Percentiles rank a stretch among this genome's conserved stretches.
Evolutionary conservation across 2,888 invertebrate species (phyloP).

Genomic region (Anagyrus pseudococci): DNA sequence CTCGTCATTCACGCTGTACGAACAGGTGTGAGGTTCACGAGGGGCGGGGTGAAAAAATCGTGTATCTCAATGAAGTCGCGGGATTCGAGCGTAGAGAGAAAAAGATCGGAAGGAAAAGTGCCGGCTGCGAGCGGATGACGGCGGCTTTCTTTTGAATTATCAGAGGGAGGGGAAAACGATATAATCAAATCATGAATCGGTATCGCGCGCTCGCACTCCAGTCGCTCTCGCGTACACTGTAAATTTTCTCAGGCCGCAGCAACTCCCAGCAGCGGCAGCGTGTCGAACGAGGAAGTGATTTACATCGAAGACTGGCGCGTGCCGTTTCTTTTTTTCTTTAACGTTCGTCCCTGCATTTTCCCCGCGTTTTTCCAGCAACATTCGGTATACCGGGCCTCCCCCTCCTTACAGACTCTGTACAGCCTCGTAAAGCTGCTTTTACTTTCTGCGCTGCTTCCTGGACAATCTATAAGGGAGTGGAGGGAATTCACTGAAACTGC

Average conservation of each 20-base stretch:
- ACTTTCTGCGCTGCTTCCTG: background rate
- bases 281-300: constrained; percentile 53
- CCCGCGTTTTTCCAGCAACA: too few relatives aligned
- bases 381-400: too few relatives aligned
- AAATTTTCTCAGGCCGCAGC: background rate
- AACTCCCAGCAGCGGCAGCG: background rate
- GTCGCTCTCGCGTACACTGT: background rate
- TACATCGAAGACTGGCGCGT: constrained; percentile 43
- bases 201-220: too few relatives aligned
- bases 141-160: constrained; percentile 10
- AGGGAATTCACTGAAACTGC: too few relatives aligned
- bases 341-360: too few relatives aligned
- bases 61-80: constrained; percentile 4
- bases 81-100: background rate
- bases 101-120: constrained; percentile 6
- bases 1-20: too few relatives aligned
- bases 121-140: background rate
- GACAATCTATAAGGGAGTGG: background rate
- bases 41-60: background rate
- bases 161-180: constrained; percentile 1
- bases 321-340: background rate
- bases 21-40: background rate
- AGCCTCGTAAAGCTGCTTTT: too few relatives aligned
- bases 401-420: too few relatives aligned
- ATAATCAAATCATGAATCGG: too few relatives aligned